Base-by-base conservation (phyloP, 1,140 invertebrate genomes). In the Prorops nasuta region DNA sequence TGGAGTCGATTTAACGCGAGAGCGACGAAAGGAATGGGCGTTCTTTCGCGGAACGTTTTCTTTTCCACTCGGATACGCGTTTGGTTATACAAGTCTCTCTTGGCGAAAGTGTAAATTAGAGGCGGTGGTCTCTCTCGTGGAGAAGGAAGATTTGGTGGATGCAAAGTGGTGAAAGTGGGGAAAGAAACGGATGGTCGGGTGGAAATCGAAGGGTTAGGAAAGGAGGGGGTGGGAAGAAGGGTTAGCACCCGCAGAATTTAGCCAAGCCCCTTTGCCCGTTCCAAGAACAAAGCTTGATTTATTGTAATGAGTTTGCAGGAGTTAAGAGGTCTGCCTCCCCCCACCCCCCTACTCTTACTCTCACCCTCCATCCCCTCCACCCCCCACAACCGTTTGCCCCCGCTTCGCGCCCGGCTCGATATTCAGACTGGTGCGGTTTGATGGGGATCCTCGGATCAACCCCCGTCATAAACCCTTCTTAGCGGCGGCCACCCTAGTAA, bases 221-320 rank as follows among this genome's bases (percentile, higher is more conserved):
- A 10, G 31, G 15, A 45, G 32, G 24, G 40, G 31, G 54, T 22
- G 22, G 3, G 22, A 50, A 54, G 54, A 66, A 69, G 67, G 67
- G 63, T 71, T 71, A 60, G 50, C 61, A 69, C 66, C 64, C 66
- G 56, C 63, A 71, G 66, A 76, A 71, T 76, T 75, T 68, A 70
- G 65, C 66, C 55, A 65, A 61, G 4, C 24, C 10, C 67, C 67
- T 66, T 71, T 51, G 65, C 48, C 51, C 61, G 66, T 56, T 67
- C 67, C 72, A 75, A 72, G 76, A 76, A 77, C 72, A 77, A 77
- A 78, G 74, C 74, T 77, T 78, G 74, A 76, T 78, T 78, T 76
- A 78, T 78, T 74, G 74, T 77, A 77, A 77, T 76, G 76, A 78
- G 76, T 77, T 78, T 76, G 71, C 61, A 66, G 71, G 71, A 76